Base-by-base conservation (phyloP, 2,113 vertebrate species). In the Calonectris borealis region DNA sequence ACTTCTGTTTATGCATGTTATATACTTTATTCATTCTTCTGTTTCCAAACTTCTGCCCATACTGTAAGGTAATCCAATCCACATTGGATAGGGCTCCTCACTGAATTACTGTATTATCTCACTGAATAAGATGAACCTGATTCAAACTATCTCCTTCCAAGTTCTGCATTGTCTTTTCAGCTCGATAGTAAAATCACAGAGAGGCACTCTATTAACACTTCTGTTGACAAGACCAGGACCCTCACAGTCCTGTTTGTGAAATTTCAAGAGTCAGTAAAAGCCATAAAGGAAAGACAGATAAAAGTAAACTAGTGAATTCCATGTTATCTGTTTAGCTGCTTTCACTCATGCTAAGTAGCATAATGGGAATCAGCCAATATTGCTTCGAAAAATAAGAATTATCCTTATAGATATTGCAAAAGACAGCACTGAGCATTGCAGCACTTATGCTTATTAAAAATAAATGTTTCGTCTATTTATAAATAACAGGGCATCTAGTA, bases 391-490 rank as follows among this genome's bases (percentile, higher is more conserved):
- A 93, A 27, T 19, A 82, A 71, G 52, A 92, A 87, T 10, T 76
- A 29, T 65, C 44, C 48, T 64, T 34, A 42, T 1, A 61, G 36
- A 36, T 77, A 52, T 9, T 54, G 68, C 6, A 3, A 86, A 81
- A 92, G 76, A 77, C 76, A 83, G 60, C 58, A 69, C 58, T 48
- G 57, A 72, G 54, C 58, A 54, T 6, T 62, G 76, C 19, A 86
- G 68, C 55, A 86, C 20, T 88, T 73, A 42, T 58, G 69, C 77
- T 86, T 95, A 95, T 86, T 81, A 86, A 96, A 97, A 93, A 97
- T 72, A 92, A 83, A 84, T 93, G 70, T 64, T 60, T 66, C 32
- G 9, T 89, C 69, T 93, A 49, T 90, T 94, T 88, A 92, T 77
- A 95, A 93, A 38, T 61, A 86, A 42, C 44, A 85, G 68, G 25